Evolutionary conservation across 2,888 invertebrate genomes (phyloP), one percentile per base, ranked within the genome.

Genomic region (Seira sanloemensis): DNA sequence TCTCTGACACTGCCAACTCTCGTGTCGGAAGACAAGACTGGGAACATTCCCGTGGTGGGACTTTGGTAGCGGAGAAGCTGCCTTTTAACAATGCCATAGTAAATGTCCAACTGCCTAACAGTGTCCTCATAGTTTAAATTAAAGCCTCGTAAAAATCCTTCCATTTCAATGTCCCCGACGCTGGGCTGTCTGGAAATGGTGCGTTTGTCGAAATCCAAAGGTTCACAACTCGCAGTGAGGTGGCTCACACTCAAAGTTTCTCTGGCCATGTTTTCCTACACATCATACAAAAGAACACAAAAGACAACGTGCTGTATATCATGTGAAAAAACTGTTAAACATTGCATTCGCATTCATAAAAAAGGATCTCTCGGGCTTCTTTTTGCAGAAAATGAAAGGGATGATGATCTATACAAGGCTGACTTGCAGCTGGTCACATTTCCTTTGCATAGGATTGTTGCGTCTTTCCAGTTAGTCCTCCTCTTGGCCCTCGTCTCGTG

Each of bases 31-130:
- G 97, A 96, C 90, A 95, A 91, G 89, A 95, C 95, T 1, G 98
- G 98, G 91, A 98, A 99, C 23, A 99, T 91, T 0, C 98, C 98
- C 58, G 97, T 97, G 75, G 97, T 97, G 68, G 96, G 96, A 91
- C 97, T 97, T 92, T 99, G 98, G 91, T 96, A 96, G 77, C 95
- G 94, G 65, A 99, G 91, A 78, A 99, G 92, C 91, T 98, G 98
- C 78, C 97, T 93, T 92, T 97, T 98, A 23, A 97, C 97, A 90
- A 97, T 96, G 90, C 97, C 97, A 94, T 98, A 98, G 91, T 97
- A 98, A 90, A 96, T 95, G 92, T 98, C 97, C 84, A 98, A 92
- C 91, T 97, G 97, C 87, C 95, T 93, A 0, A 98, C 96, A 4
- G 97, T 97, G 90, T 97, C 96, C 91, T 97, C 97, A 92, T 97